A percentile compares a stretch with the other conserved stretches of the same genome.
Evolutionary conservation across 2,888 invertebrate genomes (phyloP).

Genomic region (Cosmia pyralina): DNA sequence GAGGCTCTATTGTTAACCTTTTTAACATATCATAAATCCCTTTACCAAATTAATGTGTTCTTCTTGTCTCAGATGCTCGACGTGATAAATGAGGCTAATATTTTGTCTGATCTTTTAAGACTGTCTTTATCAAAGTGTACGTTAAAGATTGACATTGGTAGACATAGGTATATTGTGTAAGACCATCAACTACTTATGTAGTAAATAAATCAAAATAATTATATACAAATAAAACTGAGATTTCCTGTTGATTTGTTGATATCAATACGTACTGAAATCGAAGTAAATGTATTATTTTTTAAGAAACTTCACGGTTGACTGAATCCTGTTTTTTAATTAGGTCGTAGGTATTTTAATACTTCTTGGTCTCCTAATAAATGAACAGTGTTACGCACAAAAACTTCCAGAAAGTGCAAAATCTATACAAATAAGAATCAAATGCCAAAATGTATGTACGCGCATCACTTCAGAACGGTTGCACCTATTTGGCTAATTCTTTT

Average conservation of each 20-base stretch:
- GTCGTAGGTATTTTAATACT: not conserved
- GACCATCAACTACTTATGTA: not conserved
- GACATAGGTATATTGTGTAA: not conserved
- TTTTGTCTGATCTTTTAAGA: not conserved
- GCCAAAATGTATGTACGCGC: too few relatives aligned
- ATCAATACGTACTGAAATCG: too few relatives aligned
- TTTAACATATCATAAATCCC: not conserved
- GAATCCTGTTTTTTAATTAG: not conserved
- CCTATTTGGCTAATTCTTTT: too few relatives aligned
- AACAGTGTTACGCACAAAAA: not conserved
- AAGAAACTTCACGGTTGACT: not conserved
- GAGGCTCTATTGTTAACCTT: not conserved
- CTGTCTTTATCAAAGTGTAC: not conserved
- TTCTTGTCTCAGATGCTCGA: not conserved
- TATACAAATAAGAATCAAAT: too few relatives aligned
- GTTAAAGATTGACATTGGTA: not conserved
- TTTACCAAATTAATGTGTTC: not conserved
- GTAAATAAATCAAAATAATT: not conserved
- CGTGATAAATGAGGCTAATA: not conserved
- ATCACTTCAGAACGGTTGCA: too few relatives aligned
- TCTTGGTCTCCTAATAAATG: not conserved
- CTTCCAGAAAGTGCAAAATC: slow-evolving; percentile 1
- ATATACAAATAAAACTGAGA: not conserved
- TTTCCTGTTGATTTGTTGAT: not conserved
- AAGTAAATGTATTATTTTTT: not conserved